Percentiles rank a stretch among this genome's conserved stretches.
These are phyloP conservation scores for Chaetops frenatus DNA, from an alignment of 2,113 vertebrate genomes.

Conservation along the genomic window DNA sequence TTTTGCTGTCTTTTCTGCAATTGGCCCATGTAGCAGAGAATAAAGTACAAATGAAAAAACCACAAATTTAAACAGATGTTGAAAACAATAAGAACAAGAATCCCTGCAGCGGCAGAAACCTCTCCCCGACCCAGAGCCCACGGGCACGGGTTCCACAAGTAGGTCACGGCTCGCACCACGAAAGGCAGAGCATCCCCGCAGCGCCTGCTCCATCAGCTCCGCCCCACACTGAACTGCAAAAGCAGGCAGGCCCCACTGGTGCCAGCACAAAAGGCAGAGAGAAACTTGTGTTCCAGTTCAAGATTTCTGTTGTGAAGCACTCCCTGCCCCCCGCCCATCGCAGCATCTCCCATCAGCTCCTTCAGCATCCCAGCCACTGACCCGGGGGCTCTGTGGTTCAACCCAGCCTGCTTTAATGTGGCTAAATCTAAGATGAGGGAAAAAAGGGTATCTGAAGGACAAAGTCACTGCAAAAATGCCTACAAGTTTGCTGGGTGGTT, in stretches of 20 bases:
- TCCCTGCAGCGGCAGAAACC: accelerated
- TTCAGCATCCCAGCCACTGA: neutral
- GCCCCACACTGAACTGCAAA: accelerated
- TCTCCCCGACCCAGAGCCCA: accelerated
- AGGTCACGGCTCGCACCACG: neutral
- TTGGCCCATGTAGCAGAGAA: neutral
- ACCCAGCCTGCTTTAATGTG: neutral
- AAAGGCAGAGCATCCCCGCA: neutral
- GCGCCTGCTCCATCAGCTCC: accelerated
- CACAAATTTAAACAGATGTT: neutral
- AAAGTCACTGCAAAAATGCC: neutral
- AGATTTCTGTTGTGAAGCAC: neutral
- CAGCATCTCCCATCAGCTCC: neutral
- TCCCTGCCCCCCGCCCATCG: accelerated
- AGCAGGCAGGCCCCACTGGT: accelerated
- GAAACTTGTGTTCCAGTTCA: accelerated
- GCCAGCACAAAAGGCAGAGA: accelerated
- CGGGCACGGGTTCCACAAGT: accelerated
- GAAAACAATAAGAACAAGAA: neutral
- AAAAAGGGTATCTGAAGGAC: neutral
- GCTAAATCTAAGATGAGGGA: neutral
- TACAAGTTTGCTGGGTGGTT: neutral
- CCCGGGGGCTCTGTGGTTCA: neutral
- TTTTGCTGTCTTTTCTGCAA: neutral
- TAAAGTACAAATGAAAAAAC: neutral